These are phyloP conservation scores for Xestia c-nigrum DNA, from an alignment of 2,888 invertebrate genomes.

Conservation along the genomic window DNA sequence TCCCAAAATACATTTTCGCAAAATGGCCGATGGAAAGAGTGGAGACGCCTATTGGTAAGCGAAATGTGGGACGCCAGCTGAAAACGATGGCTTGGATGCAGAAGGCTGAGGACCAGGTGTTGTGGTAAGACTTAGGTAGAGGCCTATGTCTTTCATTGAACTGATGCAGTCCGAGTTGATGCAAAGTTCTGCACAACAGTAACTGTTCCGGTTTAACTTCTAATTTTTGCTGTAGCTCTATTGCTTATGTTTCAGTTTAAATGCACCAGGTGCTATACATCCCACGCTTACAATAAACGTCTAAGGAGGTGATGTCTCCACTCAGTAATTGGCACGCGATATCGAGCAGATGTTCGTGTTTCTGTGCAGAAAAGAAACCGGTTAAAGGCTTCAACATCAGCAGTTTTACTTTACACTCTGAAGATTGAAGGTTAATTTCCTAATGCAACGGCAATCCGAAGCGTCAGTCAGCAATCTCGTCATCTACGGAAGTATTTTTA, in stretches of 20 bases:
- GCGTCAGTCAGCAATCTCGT: neutral
- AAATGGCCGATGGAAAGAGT: no score
- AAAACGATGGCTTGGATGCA: neutral
- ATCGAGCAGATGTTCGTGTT: neutral
- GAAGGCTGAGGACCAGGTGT: neutral
- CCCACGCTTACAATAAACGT: conserved; percentile 20
- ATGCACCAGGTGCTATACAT: conserved; percentile 6
- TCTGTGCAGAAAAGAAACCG: neutral
- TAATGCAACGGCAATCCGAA: neutral
- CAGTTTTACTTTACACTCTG: neutral
- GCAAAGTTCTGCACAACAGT: neutral
- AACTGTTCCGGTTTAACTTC: no score
- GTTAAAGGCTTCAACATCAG: neutral
- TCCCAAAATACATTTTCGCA: no score
- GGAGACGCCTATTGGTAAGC: neutral
- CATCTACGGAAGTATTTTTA: neutral
- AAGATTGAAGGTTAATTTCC: neutral
- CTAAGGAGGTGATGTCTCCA: conserved; percentile 14
- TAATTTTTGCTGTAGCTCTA: neutral
- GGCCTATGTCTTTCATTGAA: neutral
- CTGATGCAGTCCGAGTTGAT: neutral
- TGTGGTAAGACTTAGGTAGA: neutral
- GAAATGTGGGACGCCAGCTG: neutral
- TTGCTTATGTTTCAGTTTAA: neutral
- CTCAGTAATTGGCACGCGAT: neutral